These are phyloP conservation scores for Caenorhabditis zanzibari DNA, from an alignment of 2,888 invertebrate species.

Conservation along the genomic window DNA sequence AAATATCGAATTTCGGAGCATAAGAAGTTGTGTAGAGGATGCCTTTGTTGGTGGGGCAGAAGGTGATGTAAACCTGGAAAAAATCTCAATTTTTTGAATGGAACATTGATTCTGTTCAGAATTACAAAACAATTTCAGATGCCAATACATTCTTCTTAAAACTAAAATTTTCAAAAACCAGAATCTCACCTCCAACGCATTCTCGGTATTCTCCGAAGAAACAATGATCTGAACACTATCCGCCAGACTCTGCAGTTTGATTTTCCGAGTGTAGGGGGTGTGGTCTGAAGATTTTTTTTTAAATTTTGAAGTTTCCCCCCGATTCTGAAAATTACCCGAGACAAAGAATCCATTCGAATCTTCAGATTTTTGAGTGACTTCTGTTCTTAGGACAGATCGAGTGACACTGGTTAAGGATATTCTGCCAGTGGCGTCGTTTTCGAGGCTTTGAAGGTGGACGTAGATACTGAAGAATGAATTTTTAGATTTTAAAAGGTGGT, in stretches of 20 bases:
- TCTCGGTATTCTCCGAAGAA: conserved; percentile 41
- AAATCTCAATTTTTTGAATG: too few relatives aligned
- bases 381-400: not conserved
- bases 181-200: conserved; percentile 47
- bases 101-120: too few relatives aligned
- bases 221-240: conserved; percentile 32
- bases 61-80: conserved; percentile 48
- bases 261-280: conserved; percentile 15
- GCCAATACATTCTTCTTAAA: too few relatives aligned
- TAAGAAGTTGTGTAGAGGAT: conserved; percentile 44
- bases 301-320: not conserved
- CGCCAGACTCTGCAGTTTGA: conserved; percentile 40
- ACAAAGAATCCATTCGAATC: conserved; percentile 17
- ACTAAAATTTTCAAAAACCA: too few relatives aligned
- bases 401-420: not conserved
- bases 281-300: conserved; percentile 13
- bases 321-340: not conserved
- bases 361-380: not conserved
- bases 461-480: conserved; percentile 32
- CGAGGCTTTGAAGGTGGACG: conserved; percentile 5
- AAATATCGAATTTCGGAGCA: conserved; percentile 38
- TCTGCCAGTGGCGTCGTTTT: not conserved
- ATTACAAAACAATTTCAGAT: too few relatives aligned
- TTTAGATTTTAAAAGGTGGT: too few relatives aligned
- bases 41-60: conserved; percentile 38